phyloP scores from a whole-genome alignment of 2,113 vertebrate species.

The Dendrocopos noguchii region DNA sequence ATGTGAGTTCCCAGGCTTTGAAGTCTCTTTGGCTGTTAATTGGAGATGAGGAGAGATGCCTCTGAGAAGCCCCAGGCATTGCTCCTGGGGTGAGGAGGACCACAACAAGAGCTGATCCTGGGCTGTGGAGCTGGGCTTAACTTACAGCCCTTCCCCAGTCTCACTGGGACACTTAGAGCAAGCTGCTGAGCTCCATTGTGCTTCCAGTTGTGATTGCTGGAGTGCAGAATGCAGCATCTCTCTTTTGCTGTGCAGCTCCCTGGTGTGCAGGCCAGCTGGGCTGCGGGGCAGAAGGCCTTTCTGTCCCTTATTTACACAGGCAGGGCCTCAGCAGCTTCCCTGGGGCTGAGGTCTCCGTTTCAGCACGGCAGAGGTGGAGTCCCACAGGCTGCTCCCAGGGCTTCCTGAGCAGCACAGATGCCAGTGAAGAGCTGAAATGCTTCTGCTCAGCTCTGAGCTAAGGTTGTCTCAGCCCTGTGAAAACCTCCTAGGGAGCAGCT shows the following conservation, averaged over 20 bases:
- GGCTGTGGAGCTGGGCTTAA: background rate
- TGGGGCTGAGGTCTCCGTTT: fast-evolving
- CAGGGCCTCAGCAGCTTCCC: fast-evolving
- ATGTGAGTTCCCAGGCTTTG: background rate
- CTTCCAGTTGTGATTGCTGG: background rate
- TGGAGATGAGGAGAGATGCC: background rate
- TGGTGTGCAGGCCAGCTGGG: fast-evolving
- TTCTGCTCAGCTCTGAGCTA: background rate
- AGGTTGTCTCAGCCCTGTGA: fast-evolving
- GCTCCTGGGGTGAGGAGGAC: background rate
- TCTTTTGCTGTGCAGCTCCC: fast-evolving
- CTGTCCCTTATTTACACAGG: fast-evolving
- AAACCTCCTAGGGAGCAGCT: background rate
- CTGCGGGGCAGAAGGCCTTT: background rate
- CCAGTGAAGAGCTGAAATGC: no score
- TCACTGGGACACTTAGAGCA: background rate
- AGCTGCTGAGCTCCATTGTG: background rate
- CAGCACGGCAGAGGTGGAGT: background rate
- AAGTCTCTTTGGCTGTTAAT: fast-evolving
- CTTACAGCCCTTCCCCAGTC: background rate
- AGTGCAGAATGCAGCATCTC: background rate
- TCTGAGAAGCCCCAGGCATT: background rate
- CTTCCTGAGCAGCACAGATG: no score
- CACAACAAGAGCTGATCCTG: background rate
- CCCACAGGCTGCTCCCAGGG: background rate